Conservation (phyloP, 64 coral and sea anemone genomes). For the Stichodactyla mertensii region DNA sequence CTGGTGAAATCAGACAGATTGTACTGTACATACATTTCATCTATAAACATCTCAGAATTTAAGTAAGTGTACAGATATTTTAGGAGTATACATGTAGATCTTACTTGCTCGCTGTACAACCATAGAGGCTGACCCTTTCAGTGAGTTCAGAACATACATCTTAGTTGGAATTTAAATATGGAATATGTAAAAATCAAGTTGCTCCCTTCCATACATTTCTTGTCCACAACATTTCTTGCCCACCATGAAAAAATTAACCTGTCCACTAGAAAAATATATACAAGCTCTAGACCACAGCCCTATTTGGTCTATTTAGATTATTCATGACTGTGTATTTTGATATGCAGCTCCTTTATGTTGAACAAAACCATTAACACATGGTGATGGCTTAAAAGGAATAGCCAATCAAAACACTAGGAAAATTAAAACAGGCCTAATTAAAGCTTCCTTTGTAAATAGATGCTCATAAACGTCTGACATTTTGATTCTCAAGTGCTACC, state of each 20-base stretch:
- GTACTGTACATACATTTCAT: not conserved
- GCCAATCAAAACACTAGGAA: not conserved
- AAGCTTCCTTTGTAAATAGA: conserved; percentile 2
- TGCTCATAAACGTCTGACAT: not conserved
- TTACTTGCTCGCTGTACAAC: conserved; percentile 15
- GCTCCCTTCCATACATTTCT: not conserved
- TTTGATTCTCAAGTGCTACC: not conserved
- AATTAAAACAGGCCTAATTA: conserved; percentile 6
- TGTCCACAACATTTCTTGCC: conserved; percentile 12
- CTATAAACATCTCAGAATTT: conserved; percentile 2
- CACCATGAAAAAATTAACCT: conserved; percentile 1
- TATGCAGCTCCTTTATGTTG: conserved; percentile 10
- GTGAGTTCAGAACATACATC: conserved; percentile 6
- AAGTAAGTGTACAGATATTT: not conserved
- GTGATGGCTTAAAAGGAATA: not conserved
- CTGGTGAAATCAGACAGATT: not conserved
- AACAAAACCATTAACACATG: conserved; percentile 13
- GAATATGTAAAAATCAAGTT: not conserved
- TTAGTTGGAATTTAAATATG: not conserved
- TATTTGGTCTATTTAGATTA: conserved; percentile 16
- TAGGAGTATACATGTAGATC: not conserved
- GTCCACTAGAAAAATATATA: conserved; percentile 14
- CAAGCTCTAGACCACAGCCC: conserved; percentile 13
- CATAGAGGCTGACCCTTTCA: conserved; percentile 8
- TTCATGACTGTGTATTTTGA: not conserved